phyloP scores from a whole-genome alignment of 2,113 vertebrate genomes.

The Gallinago jamesoni region DNA sequence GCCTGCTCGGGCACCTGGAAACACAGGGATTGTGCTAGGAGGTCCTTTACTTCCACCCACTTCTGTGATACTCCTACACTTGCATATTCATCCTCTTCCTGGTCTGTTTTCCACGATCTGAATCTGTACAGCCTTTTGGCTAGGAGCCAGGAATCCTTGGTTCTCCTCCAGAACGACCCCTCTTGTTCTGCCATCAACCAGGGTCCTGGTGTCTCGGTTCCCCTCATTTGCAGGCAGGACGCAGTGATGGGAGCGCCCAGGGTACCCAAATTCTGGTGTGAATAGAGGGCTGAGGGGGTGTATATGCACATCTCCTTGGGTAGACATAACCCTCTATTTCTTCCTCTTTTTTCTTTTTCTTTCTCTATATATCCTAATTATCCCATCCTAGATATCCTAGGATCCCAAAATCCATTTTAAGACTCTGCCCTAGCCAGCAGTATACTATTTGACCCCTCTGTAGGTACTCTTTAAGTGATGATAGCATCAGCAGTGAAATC shows the following conservation, averaged over 20 bases:
- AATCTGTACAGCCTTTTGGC: background rate
- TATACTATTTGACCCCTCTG: background rate
- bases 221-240: rapidly evolving
- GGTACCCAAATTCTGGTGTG: rapidly evolving
- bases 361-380: background rate
- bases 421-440: background rate
- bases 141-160: background rate
- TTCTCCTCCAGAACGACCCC: background rate
- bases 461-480: background rate
- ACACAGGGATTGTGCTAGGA: background rate
- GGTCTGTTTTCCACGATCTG: background rate
- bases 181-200: background rate
- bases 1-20: background rate
- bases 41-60: background rate
- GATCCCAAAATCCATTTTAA: background rate
- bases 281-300: background rate
- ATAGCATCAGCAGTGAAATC: background rate
- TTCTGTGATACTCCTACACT: background rate
- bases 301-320: background rate
- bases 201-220: rapidly evolving
- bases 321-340: background rate
- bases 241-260: background rate
- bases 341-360: background rate
- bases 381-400: background rate
- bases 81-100: background rate